Evolutionary conservation across 2,113 vertebrate species (phyloP), one percentile per base, ranked within the genome.

Genomic region (Rutilus rutilus): DNA sequence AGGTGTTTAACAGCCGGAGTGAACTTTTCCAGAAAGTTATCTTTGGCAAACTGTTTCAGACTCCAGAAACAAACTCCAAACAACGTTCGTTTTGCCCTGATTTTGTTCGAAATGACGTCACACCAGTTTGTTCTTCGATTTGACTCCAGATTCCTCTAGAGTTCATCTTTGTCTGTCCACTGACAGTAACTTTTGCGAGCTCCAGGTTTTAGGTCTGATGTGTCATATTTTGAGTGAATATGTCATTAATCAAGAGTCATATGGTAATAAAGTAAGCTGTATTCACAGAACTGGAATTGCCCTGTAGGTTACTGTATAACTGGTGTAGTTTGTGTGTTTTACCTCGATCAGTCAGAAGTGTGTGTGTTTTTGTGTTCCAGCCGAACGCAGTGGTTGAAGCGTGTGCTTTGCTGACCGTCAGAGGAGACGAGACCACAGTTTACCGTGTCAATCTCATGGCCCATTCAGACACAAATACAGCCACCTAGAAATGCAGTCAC

Each of bases 371-470:
- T 87, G 78, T 88, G 52, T 89, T 94, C 74, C 89, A 99, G 98
- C 95, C 92, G 0, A 89, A 92, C 71, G 93, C 96, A 2, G 94
- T 96, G 2, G 92, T 94, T 11, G 90, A 92, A 6, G 91, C 90
- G 65, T 93, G 95, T 12, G 91, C 94, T 75, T 84, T 94, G 59
- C 94, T 99, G 82, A 95, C 94, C 33, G 75, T 98, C 52, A 96
- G 89, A 90, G 94, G 96, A 0, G 94, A 96, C 0, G 25, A 96
- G 52, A 96, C 91, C 0, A 95, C 93, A 12, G 90, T 92, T 45
- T 97, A 97, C 93, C 94, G 65, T 0, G 91, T 96, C 85, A 94
- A 90, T 42, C 76, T 96, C 69, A 88, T 93, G 88, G 94, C 94
- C 50, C 69, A 79, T 62, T 87, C 90, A 21, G 90, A 86, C 33